Conservation (phyloP, 2,797 vertebrate species). For the Aphelocoma californica region DNA sequence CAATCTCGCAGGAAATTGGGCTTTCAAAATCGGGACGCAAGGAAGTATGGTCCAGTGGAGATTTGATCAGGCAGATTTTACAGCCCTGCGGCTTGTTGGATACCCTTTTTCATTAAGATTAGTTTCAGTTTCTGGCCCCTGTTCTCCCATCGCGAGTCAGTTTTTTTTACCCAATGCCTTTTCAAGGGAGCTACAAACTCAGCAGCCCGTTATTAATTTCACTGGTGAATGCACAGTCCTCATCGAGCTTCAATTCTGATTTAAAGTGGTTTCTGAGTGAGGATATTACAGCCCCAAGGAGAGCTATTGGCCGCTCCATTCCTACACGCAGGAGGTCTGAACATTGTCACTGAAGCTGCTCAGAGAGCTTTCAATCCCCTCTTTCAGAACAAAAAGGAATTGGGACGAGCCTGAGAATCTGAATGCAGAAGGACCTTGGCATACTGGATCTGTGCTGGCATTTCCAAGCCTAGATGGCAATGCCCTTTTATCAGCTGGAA, state of each 20-base stretch:
- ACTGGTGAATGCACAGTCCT: background rate
- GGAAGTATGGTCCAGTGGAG: background rate
- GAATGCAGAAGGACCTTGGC: background rate
- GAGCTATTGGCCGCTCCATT: background rate
- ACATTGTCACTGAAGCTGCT: background rate
- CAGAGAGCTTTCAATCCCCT: background rate
- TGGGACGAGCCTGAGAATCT: background rate
- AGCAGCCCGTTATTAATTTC: constrained; percentile 18
- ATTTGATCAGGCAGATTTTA: constrained; percentile 17
- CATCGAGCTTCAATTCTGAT: background rate
- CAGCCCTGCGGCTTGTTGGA: background rate
- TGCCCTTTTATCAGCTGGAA: background rate
- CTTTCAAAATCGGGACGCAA: background rate
- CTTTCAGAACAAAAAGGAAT: background rate
- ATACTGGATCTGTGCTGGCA: background rate
- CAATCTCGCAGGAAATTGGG: constrained; percentile 33
- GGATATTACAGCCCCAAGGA: background rate
- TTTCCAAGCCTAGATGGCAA: background rate
- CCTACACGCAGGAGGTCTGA: background rate
- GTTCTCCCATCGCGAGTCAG: background rate
- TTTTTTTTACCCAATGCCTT: background rate
- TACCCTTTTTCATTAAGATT: constrained; percentile 22
- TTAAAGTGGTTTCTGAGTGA: constrained; percentile 30
- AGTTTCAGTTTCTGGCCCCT: constrained; percentile 1
- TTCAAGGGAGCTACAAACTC: constrained; percentile 25